phyloP scores from a whole-genome alignment of 2,888 invertebrate genomes.

The Odontomyia ornata region DNA sequence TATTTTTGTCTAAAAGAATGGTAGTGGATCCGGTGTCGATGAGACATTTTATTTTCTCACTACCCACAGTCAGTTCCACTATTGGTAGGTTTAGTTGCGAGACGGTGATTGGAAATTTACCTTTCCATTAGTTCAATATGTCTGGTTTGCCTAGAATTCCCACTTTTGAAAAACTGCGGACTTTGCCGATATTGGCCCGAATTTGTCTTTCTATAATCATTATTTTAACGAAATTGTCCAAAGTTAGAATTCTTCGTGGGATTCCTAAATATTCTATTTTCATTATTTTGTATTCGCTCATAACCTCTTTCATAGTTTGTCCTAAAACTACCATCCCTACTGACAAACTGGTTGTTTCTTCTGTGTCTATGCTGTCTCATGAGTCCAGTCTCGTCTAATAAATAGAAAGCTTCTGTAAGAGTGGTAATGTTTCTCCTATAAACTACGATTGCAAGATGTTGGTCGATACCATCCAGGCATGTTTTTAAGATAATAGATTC shows the following conservation, averaged over 20 bases:
- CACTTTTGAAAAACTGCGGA: background rate
- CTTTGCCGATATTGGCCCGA: slow-evolving; percentile 33
- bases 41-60: slow-evolving; percentile 15
- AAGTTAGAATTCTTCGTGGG: background rate
- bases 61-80: slow-evolving; percentile 26
- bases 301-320: too few species aligned
- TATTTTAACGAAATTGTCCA: background rate
- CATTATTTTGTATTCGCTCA: background rate
- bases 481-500: slow-evolving; percentile 50
- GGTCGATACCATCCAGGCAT: slow-evolving; percentile 47
- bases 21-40: slow-evolving; percentile 35
- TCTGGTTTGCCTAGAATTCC: background rate
- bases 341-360: background rate
- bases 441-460: slow-evolving; percentile 47
- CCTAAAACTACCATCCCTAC: too few species aligned
- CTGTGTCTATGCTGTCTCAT: slow-evolving; percentile 31
- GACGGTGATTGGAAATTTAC: slow-evolving; percentile 31
- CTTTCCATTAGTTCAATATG: slow-evolving; percentile 33
- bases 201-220: background rate
- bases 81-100: slow-evolving; percentile 14
- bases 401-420: slow-evolving; percentile 49
- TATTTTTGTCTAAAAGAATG: slow-evolving; percentile 14
- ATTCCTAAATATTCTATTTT: background rate
- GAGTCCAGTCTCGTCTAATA: slow-evolving; percentile 49
- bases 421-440: slow-evolving; percentile 48